phyloP scores from a whole-genome alignment of 2,113 vertebrate genomes.

The Halichoerus grypus region DNA sequence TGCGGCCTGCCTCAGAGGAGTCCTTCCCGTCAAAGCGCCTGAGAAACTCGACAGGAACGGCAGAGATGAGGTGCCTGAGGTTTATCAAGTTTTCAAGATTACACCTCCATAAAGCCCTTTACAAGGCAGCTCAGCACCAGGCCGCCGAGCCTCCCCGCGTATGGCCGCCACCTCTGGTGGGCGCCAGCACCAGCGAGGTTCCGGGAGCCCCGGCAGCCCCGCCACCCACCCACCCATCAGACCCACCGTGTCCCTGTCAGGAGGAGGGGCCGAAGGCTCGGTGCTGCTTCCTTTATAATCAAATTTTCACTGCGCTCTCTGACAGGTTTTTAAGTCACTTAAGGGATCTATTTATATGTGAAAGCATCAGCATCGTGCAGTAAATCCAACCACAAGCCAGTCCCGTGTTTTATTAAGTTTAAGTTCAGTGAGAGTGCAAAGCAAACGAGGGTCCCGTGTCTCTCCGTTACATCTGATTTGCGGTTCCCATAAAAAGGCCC shows the following conservation, averaged over 20 bases:
- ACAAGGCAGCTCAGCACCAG: constrained; percentile 17
- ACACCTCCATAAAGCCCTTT: constrained; percentile 79
- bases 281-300: constrained; percentile 91
- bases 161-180: constrained; percentile 68
- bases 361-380: constrained; percentile 95
- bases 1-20: background rate
- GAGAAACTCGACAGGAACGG: constrained; percentile 50
- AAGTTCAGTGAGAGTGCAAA: constrained; percentile 99
- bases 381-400: constrained; percentile 93
- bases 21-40: constrained; percentile 27
- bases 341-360: constrained; percentile 92
- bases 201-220: constrained; percentile 62
- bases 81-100: constrained; percentile 84
- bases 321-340: constrained; percentile 93
- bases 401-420: constrained; percentile 95
- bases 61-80: constrained; percentile 74
- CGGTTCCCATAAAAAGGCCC: constrained; percentile 96
- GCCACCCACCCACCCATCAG: constrained; percentile 62
- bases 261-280: constrained; percentile 56
- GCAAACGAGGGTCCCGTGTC: constrained; percentile 91
- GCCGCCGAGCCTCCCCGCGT: background rate
- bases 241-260: constrained; percentile 82
- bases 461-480: constrained; percentile 98
- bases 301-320: constrained; percentile 93
- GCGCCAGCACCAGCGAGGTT: constrained; percentile 42